phyloP scores from a whole-genome alignment of 2,888 invertebrate genomes.

The Ganaspis brasiliensis region DNA sequence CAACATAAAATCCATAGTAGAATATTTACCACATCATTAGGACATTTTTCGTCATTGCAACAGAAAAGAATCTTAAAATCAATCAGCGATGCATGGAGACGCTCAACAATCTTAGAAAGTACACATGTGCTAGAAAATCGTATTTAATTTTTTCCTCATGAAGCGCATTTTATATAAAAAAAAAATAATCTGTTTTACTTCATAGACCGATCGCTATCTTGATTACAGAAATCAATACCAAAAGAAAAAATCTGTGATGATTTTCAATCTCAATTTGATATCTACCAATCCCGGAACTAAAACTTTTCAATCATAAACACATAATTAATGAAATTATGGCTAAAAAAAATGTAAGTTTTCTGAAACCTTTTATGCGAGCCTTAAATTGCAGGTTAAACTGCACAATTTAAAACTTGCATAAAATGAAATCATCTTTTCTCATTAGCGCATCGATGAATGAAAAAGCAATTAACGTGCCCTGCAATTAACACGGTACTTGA shows the following conservation, averaged over 20 bases:
- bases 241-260: no score
- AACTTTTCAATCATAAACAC: no score
- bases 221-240: no score
- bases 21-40: constrained; percentile 13
- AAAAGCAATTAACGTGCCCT: constrained; percentile 18
- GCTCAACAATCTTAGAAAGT: constrained; percentile 61
- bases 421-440: constrained; percentile 30
- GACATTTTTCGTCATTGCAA: constrained; percentile 3
- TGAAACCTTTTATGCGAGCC: no score
- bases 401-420: constrained; percentile 7
- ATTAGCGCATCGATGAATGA: constrained; percentile 29
- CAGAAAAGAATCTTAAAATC: constrained; percentile 4
- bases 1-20: constrained; percentile 4
- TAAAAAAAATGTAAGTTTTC: no score
- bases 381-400: no score
- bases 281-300: no score
- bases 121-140: constrained; percentile 49
- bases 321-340: no score
- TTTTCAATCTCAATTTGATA: no score
- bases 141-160: not conserved
- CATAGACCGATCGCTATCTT: no score
- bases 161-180: constrained; percentile 11
- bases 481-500: constrained; percentile 28
- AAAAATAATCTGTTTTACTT: no score
- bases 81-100: constrained; percentile 53